These are phyloP conservation scores for Haliclona indistincta DNA, from an alignment of 37 sponge, comb jelly and placozoan species.

Conservation along the genomic window DNA sequence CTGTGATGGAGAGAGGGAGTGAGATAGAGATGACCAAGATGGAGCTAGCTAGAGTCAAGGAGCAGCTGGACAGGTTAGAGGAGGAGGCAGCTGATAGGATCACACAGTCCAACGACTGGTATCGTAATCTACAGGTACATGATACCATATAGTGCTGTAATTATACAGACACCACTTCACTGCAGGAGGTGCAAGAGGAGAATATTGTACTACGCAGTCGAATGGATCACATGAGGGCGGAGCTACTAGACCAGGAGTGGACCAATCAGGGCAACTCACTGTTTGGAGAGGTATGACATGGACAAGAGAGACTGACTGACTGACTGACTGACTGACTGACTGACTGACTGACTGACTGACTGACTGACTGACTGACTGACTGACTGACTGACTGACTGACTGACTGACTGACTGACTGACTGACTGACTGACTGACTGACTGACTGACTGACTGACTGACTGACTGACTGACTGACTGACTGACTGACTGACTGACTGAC, in stretches of 20 bases:
- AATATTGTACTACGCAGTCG: background rate
- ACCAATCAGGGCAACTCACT: background rate
- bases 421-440: background rate
- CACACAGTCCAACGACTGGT: slow-evolving; percentile 38
- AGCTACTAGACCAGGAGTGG: slow-evolving; percentile 2
- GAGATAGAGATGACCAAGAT: no score
- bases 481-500: background rate
- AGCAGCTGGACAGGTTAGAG: slow-evolving; percentile 30
- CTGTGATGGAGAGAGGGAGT: no score
- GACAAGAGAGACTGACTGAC: background rate
- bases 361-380: no score
- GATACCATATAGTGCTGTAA: background rate
- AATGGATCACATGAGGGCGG: background rate
- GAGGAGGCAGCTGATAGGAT: slow-evolving; percentile 38
- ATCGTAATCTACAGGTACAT: slow-evolving; percentile 19
- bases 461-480: background rate
- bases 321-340: background rate
- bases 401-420: background rate
- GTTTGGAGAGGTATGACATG: slow-evolving; percentile 15
- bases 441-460: no score
- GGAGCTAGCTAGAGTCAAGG: slow-evolving; percentile 4
- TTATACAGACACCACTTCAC: background rate
- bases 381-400: background rate
- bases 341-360: background rate
- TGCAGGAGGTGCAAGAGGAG: slow-evolving; percentile 3